Conservation (phyloP, 2,113 vertebrate genomes). For the pig (Sus scrofa) region DNA sequence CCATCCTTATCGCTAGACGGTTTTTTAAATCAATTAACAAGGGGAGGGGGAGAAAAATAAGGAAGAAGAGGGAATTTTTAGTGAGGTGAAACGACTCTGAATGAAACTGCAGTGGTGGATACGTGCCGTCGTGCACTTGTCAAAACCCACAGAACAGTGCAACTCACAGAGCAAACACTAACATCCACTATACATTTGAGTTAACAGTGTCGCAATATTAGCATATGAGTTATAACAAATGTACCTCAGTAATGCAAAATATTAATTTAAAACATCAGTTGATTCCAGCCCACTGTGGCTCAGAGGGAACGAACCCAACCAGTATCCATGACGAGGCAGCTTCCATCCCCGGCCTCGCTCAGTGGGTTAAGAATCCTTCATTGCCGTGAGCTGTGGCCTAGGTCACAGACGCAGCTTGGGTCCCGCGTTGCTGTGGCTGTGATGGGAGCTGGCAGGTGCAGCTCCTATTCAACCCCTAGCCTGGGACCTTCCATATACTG, state of each 20-base stretch:
- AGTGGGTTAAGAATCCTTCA: too few species aligned
- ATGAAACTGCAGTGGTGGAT: not conserved
- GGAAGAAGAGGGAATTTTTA: not conserved
- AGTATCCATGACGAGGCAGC: too few species aligned
- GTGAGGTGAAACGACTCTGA: not conserved
- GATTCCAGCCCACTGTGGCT: too few species aligned
- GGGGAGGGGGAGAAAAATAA: not conserved
- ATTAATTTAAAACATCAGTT: too few species aligned
- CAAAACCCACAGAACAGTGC: not conserved
- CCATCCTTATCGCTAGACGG: not conserved
- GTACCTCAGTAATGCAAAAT: not conserved
- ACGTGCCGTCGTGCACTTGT: not conserved
- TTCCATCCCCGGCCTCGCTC: too few species aligned
- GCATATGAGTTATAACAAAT: not conserved
- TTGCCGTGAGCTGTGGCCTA: too few species aligned
- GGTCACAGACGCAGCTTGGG: too few species aligned
- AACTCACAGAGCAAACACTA: not conserved
- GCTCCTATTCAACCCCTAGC: too few species aligned
- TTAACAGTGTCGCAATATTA: not conserved
- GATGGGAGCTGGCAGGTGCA: too few species aligned
- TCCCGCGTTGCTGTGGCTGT: too few species aligned
- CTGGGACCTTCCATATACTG: too few species aligned
- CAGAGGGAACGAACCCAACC: too few species aligned
- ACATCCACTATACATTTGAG: not conserved
- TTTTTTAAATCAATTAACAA: not conserved